Base-by-base conservation (phyloP, 2,797 vertebrate species). In the Malacoctenus gilli region DNA sequence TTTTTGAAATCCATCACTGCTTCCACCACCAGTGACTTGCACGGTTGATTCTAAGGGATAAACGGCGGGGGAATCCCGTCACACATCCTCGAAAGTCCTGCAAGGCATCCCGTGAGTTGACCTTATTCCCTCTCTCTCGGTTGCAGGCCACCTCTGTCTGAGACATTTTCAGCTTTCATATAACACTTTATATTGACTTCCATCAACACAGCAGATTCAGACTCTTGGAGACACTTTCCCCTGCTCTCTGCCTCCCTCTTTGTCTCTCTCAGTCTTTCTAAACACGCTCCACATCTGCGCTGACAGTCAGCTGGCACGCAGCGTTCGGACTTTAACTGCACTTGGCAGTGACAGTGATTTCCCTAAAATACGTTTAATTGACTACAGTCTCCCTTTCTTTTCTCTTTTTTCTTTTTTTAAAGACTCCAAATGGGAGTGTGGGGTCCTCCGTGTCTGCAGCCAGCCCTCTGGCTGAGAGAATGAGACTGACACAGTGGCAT, bases 281-380 rank as follows among this genome's bases (percentile, higher is more conserved):
- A 76, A 80, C 70, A 80, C 41, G 52, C 57, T 78, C 22, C 77
- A 79, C 72, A 85, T 82, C 68, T 82, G 81, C 66, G 81, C 54
- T 79, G 81, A 84, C 80, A 81, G 74, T 79, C 77, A 72, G 32
- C 58, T 82, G 83, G 84, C 78, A 57, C 5, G 4, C 9, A 47
- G 36, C 23, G 34, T 62, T 68, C 66, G 66, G 66, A 69, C 61
- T 44, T 56, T 68, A 68, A 82, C 70, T 37, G 53, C 30, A 39
- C 39, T 80, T 84, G 84, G 83, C 80, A 78, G 68, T 52, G 43
- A 70, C 30, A 63, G 64, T 11, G 19, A 59, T 81, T 84, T 72
- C 66, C 70, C 53, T 67, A 72, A 77, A 79, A 83, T 62, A 67
- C 14, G 28, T 68, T 73, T 83, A 85, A 83, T 81, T 78, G 75